phyloP scores from a whole-genome alignment of 2,113 vertebrate genomes.

The Epinephelus fuscoguttatus region DNA sequence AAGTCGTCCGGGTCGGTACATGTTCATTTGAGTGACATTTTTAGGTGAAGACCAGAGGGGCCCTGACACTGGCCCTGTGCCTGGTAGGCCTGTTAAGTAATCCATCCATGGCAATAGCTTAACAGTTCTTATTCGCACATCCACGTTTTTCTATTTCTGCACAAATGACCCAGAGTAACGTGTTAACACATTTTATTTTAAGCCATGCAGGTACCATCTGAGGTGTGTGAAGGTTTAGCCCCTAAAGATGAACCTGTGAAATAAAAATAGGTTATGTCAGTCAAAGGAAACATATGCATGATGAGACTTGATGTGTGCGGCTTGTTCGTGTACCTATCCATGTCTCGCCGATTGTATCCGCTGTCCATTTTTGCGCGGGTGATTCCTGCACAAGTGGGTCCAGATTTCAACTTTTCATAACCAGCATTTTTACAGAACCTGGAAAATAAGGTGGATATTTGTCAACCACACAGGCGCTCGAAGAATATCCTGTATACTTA shows the following conservation, averaged over 20 bases:
- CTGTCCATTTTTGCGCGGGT: constrained; percentile 33
- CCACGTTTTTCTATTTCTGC: neutral
- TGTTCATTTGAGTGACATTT: too few relatives aligned
- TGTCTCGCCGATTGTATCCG: constrained; percentile 49
- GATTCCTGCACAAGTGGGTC: constrained; percentile 6
- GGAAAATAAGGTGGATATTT: constrained; percentile 7
- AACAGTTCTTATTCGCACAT: neutral
- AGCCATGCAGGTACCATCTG: neutral
- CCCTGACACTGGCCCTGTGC: too few relatives aligned
- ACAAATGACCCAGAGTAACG: neutral
- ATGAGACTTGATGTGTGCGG: neutral
- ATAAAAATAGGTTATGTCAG: constrained; percentile 3
- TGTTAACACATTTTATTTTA: constrained; percentile 12
- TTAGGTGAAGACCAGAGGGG: too few relatives aligned
- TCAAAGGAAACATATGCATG: constrained; percentile 5
- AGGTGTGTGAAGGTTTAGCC: constrained; percentile 24
- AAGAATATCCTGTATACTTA: neutral
- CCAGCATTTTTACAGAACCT: constrained; percentile 52
- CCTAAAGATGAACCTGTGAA: constrained; percentile 65
- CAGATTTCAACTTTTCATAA: constrained; percentile 10
- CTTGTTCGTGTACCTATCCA: constrained; percentile 58
- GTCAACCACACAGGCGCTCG: neutral
- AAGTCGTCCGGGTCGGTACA: too few relatives aligned
- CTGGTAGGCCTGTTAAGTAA: too few relatives aligned
- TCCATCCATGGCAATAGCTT: too few relatives aligned